phyloP scores from a whole-genome alignment of 1,140 invertebrate genomes.

The Leptinotarsa texana region DNA sequence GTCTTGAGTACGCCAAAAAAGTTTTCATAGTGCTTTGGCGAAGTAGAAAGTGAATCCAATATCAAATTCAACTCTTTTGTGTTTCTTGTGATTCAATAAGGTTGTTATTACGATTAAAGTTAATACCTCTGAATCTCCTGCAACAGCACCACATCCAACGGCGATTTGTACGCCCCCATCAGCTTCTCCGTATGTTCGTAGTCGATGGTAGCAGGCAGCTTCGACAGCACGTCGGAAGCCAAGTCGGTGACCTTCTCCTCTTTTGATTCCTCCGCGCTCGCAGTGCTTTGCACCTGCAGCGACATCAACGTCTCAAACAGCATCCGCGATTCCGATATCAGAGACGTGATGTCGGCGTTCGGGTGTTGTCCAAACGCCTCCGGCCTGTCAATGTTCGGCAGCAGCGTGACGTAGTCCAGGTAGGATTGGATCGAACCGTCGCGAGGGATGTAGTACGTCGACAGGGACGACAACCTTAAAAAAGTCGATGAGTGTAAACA shows the following conservation, averaged over 20 bases:
- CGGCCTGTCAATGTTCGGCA: constrained; percentile 77
- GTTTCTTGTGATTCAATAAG: too few relatives aligned
- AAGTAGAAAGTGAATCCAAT: too few relatives aligned
- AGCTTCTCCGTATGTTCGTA: constrained; percentile 73
- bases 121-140: constrained; percentile 71
- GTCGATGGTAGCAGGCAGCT: constrained; percentile 74
- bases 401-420: constrained; percentile 73
- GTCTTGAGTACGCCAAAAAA: too few relatives aligned
- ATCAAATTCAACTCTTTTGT: too few relatives aligned
- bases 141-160: constrained; percentile 79
- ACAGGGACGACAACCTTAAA: constrained; percentile 64
- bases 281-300: constrained; percentile 70
- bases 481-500: constrained; percentile 3
- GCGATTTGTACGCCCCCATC: constrained; percentile 71
- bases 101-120: not conserved
- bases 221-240: constrained; percentile 70
- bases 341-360: constrained; percentile 88
- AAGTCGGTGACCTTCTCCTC: constrained; percentile 66
- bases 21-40: too few relatives aligned
- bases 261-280: constrained; percentile 60
- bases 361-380: constrained; percentile 88
- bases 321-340: constrained; percentile 74
- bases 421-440: constrained; percentile 81
- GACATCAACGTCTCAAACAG: constrained; percentile 82
- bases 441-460: constrained; percentile 78